Evolutionary conservation across 2,113 vertebrate genomes (phyloP).

Genomic region (Nothobranchius kuhntae): DNA sequence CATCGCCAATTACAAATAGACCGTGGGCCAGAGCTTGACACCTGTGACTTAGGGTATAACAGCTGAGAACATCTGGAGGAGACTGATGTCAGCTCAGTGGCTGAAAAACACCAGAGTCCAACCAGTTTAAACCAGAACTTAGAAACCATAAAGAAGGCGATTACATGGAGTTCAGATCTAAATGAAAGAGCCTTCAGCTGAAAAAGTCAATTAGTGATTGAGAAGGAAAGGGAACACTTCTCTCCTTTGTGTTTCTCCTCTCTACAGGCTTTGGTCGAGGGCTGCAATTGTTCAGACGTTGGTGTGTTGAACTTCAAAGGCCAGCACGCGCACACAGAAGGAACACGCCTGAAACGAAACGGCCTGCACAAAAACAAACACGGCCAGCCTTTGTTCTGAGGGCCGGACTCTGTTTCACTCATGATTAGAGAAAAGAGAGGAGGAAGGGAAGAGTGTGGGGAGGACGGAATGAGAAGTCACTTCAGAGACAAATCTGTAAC

Average conservation of each 20-base stretch:
- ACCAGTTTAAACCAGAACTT: too few species aligned
- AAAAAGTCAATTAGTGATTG: slow-evolving; percentile 41
- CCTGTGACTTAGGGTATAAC: too few species aligned
- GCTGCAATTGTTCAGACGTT: slow-evolving; percentile 30
- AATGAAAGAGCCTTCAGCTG: slow-evolving; percentile 33
- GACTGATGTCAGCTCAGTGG: not conserved
- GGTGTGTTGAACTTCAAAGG: slow-evolving; percentile 71
- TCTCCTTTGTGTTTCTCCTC: slow-evolving; percentile 35
- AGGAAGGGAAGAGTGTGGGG: slow-evolving; percentile 44
- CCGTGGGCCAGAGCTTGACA: too few species aligned
- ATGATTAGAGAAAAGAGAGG: slow-evolving; percentile 69
- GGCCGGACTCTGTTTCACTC: slow-evolving; percentile 26
- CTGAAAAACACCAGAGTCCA: too few species aligned
- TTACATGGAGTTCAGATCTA: slow-evolving; percentile 15
- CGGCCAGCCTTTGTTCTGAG: slow-evolving; percentile 69
- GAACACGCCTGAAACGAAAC: slow-evolving; percentile 68
- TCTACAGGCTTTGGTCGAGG: slow-evolving; percentile 23
- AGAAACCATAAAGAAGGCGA: slow-evolving; percentile 7
- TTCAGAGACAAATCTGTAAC: slow-evolving; percentile 34
- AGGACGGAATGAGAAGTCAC: slow-evolving; percentile 10
- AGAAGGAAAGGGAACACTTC: slow-evolving; percentile 58
- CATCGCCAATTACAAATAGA: too few species aligned
- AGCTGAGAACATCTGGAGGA: too few species aligned
- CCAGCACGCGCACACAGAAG: slow-evolving; percentile 44
- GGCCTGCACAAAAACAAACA: slow-evolving; percentile 72